Conservation (phyloP, 2,113 vertebrate genomes). For the Rhodinocichla rosea region DNA sequence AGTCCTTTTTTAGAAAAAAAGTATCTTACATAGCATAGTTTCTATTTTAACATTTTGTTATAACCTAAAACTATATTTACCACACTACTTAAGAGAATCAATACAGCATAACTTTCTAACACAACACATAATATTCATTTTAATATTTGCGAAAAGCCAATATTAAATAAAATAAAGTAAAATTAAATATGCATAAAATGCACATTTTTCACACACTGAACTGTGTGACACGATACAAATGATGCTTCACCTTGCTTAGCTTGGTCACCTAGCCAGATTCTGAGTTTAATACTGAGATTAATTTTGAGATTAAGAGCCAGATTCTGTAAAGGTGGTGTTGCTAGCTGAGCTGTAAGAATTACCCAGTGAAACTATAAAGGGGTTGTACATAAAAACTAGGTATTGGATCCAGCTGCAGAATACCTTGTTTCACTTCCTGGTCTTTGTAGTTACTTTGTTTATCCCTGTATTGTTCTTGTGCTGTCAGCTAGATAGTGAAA, state of each 20-base stretch:
- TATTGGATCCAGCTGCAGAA: background rate
- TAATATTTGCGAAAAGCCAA: too few species aligned
- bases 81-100: too few species aligned
- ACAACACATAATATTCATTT: too few species aligned
- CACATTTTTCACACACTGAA: background rate
- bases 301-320: background rate
- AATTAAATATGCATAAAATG: too few species aligned
- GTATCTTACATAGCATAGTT: too few species aligned
- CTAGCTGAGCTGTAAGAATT: background rate
- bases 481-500: background rate
- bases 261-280: background rate
- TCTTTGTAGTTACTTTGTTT: background rate
- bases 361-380: background rate
- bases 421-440: background rate
- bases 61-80: too few species aligned
- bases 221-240: rapidly evolving
- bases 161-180: too few species aligned
- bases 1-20: too few species aligned
- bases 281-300: too few species aligned
- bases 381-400: background rate
- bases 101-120: too few species aligned
- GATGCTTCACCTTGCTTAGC: background rate
- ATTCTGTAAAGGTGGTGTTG: background rate
- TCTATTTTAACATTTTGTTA: too few species aligned
- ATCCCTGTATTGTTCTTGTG: background rate